A percentile compares a stretch with the other conserved stretches of the same genome.
Conservation (phyloP, 2,888 invertebrate genomes). For the Acanthosoma haemorrhoidale region DNA sequence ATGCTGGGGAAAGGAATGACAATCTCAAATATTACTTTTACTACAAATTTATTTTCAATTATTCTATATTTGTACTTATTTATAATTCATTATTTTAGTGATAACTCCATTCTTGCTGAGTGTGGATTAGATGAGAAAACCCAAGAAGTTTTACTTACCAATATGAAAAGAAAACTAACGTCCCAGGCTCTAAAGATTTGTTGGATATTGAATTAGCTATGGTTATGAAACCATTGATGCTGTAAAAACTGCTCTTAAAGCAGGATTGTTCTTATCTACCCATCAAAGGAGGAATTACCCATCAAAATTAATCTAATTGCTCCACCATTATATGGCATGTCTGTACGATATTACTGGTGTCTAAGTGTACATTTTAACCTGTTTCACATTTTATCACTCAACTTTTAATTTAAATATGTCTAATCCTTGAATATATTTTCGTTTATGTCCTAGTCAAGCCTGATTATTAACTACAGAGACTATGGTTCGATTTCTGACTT, state of each 20-base stretch:
- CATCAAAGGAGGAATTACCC: conserved; percentile 88
- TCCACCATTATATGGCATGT: conserved; percentile 83
- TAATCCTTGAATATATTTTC: neutral
- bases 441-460: neutral
- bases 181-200: conserved; percentile 96
- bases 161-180: conserved; percentile 92
- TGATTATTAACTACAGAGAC: neutral
- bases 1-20: too few relatives aligned
- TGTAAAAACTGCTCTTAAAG: conserved; percentile 84
- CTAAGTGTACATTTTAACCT: too few relatives aligned
- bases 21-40: too few relatives aligned
- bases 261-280: conserved; percentile 85
- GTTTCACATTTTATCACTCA: neutral
- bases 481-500: too few relatives aligned
- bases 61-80: too few relatives aligned
- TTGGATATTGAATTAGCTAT: conserved; percentile 86
- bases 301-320: conserved; percentile 99
- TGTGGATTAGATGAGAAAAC: conserved; percentile 90
- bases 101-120: conserved; percentile 90
- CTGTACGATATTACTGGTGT: too few relatives aligned
- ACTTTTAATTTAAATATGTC: neutral
- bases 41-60: too few relatives aligned
- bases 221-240: conserved; percentile 99
- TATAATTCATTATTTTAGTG: too few relatives aligned
- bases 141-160: conserved; percentile 83